Evolutionary conservation across 2,113 vertebrate genomes (phyloP).

Genomic region (Sinosuthora webbiana): DNA sequence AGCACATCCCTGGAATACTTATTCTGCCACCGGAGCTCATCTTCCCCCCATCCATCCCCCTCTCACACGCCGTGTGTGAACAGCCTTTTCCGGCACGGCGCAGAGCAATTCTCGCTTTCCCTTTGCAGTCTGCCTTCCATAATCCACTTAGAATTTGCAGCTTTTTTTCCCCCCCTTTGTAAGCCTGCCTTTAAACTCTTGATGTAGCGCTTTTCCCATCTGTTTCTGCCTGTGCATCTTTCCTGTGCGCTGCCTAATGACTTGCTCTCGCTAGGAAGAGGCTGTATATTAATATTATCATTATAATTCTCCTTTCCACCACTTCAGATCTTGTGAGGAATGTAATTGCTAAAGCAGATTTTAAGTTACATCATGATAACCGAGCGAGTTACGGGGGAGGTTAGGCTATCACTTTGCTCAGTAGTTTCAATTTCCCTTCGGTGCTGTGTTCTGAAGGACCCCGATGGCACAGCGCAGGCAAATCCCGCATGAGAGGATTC

Average conservation of each 20-base stretch:
- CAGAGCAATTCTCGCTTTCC: constrained; percentile 1
- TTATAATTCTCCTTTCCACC: constrained; percentile 40
- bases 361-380: constrained; percentile 35
- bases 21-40: not conserved
- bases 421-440: constrained; percentile 25
- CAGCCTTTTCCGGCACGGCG: not conserved
- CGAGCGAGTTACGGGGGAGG: constrained; percentile 37
- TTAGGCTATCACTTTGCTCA: not conserved
- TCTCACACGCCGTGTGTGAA: not conserved
- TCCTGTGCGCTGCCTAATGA: constrained; percentile 37
- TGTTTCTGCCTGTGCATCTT: constrained; percentile 55
- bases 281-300: constrained; percentile 52
- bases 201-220: constrained; percentile 50
- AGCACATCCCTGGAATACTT: not conserved
- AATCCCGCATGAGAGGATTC: not conserved
- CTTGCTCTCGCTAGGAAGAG: constrained; percentile 43
- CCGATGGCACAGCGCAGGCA: not conserved
- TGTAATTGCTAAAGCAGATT: constrained; percentile 62
- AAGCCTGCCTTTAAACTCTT: constrained; percentile 50
- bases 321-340: constrained; percentile 55
- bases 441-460: not conserved
- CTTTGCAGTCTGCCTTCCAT: constrained; percentile 27
- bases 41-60: not conserved
- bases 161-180: not conserved
- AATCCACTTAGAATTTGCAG: constrained; percentile 47